These are phyloP conservation scores for Cerastis rubricosa DNA, from an alignment of 2,888 invertebrate species.

Conservation along the genomic window DNA sequence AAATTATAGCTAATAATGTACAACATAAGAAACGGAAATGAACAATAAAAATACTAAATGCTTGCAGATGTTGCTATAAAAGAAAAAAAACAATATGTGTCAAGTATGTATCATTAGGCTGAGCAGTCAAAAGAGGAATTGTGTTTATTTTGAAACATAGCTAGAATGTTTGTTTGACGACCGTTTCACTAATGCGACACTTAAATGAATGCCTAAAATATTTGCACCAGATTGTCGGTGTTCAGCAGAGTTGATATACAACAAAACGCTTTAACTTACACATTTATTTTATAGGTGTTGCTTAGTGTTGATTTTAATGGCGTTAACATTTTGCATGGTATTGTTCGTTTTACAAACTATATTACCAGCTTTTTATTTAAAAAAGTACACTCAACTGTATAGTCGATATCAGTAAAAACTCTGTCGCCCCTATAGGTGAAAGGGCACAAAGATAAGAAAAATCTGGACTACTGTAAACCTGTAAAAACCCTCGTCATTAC, in stretches of 20 bases:
- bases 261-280: neutral
- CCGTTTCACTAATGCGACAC: neutral
- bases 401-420: conserved; percentile 30
- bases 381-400: neutral
- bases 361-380: neutral
- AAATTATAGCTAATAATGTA: conserved; percentile 42
- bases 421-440: conserved; percentile 31
- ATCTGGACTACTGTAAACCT: conserved; percentile 44
- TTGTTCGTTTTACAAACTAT: neutral
- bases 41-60: conserved; percentile 48
- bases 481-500: conserved; percentile 57
- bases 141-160: conserved; percentile 28
- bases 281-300: neutral
- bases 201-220: neutral
- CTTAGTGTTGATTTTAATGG: neutral
- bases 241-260: neutral
- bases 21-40: conserved; percentile 51
- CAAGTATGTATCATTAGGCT: conserved; percentile 40
- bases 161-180: neutral
- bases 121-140: neutral
- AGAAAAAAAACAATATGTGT: conserved; percentile 37
- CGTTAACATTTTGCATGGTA: too few species aligned
- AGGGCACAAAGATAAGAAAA: conserved; percentile 46
- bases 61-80: conserved; percentile 43
- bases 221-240: neutral